Evolutionary conservation across 2,888 invertebrate genomes (phyloP).

Genomic region (Mesorhabditis spiculigera): DNA sequence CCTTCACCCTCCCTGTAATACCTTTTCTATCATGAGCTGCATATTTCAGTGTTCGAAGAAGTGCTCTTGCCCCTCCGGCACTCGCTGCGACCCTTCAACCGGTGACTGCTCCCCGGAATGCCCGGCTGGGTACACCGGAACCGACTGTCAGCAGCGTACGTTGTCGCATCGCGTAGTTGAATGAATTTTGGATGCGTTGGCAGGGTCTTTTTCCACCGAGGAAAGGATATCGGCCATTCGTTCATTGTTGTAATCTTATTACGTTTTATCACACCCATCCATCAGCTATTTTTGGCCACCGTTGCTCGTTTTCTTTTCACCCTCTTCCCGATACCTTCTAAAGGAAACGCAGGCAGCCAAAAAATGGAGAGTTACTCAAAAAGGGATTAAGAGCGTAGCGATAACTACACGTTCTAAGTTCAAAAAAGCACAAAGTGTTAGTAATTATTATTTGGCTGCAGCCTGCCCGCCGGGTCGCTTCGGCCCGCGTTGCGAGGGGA

Average conservation of each 20-base stretch:
- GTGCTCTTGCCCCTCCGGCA: conserved; percentile 56
- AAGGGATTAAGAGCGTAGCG: too few relatives aligned
- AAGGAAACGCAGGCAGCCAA: too few relatives aligned
- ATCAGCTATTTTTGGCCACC: too few relatives aligned
- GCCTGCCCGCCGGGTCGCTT: conserved; percentile 47
- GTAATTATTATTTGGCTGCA: conserved; percentile 14
- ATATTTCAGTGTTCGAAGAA: conserved; percentile 67
- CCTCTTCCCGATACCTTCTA: too few relatives aligned
- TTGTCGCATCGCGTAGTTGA: conserved; percentile 14
- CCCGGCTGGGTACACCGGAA: conserved; percentile 61
- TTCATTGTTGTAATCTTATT: too few relatives aligned
- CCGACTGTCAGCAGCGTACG: conserved; percentile 59
- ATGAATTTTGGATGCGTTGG: neutral
- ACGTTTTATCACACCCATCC: too few relatives aligned
- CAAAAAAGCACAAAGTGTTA: too few relatives aligned
- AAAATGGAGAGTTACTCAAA: too few relatives aligned
- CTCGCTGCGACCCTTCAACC: conserved; percentile 52
- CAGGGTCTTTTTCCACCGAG: too few relatives aligned
- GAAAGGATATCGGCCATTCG: too few relatives aligned
- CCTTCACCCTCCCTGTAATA: neutral
- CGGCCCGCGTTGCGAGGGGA: conserved; percentile 41
- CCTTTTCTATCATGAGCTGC: neutral
- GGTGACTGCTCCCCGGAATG: conserved; percentile 66
- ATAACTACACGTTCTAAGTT: too few relatives aligned
- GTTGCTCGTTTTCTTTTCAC: too few relatives aligned